Evolutionary conservation across 2,888 invertebrate species (phyloP), one percentile per base, ranked within the genome.

Genomic region (Caenorhabditis sp.): DNA sequence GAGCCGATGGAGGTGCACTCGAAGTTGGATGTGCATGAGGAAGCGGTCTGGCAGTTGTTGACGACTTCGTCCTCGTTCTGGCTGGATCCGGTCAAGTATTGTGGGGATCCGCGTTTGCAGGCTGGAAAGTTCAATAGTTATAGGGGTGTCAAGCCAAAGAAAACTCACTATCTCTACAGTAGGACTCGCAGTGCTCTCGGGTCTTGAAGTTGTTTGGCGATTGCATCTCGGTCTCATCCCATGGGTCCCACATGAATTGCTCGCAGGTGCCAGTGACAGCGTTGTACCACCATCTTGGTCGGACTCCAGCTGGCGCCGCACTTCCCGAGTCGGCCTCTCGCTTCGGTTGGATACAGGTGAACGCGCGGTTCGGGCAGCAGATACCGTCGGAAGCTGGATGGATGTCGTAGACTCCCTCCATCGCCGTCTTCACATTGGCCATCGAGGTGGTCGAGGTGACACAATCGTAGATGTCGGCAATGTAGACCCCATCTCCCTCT

Each of bases 191-290:
- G 69, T 91, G 91, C 66, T 91, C 91, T 61, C 90, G 47, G 31
- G 91, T 91, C 83, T 90, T 91, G 88, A 91, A 91, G 87, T 91
- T 91, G 89, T 91, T 91, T 54, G 91, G 90, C 49, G 90, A 88
- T 83, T 91, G 91, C 82, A 90, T 89, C 82, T 91, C 90, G 64
- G 87, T 89, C 88, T 91, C 91, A 86, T 91, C 90, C 91, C 90
- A 91, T 61, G 91, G 91, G 69, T 91, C 91, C 91, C 91, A 92
- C 89, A 90, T 89, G 87, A 92, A 92, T 80, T 90, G 91, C 76
- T 91, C 90, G 75, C 91, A 91, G 14, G 90, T 91, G 58, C 89
- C 90, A 70, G 90, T 91, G 24, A 90, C 90, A 10, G 90, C 88
- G 73, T 91, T 91, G 86, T 88, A 91, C 90, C 90, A 90, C 90